Evolutionary conservation across 2,113 vertebrate genomes (phyloP).

Genomic region (Calidris pugnax): DNA sequence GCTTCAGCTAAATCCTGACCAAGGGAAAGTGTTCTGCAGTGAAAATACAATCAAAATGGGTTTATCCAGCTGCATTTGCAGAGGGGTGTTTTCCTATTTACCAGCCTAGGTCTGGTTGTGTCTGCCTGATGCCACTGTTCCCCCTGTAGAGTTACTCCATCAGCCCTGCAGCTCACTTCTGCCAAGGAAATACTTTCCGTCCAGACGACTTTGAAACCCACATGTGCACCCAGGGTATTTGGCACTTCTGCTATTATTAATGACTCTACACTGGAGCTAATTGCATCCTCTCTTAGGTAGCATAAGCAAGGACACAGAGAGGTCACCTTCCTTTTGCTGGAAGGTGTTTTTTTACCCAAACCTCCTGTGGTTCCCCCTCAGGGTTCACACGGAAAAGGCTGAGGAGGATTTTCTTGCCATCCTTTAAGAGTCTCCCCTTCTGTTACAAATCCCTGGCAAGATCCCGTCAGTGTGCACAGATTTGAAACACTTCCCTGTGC

Average conservation of each 20-base stretch:
- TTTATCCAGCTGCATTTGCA: not conserved
- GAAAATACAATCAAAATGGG: not conserved
- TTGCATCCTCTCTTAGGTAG: not conserved
- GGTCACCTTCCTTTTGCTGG: not conserved
- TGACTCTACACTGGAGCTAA: not conserved
- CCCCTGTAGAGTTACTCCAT: accelerated
- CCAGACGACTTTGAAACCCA: not conserved
- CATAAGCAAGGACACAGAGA: not conserved
- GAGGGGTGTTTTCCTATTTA: not conserved
- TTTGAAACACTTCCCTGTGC: not conserved
- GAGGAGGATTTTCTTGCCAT: not conserved
- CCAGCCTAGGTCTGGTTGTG: not conserved
- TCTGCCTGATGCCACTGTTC: not conserved
- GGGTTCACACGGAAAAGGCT: not conserved
- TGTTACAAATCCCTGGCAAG: not conserved
- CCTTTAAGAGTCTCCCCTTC: not conserved
- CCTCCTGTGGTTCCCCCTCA: not conserved
- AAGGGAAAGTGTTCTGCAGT: not conserved
- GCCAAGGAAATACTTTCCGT: not conserved
- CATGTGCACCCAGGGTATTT: not conserved
- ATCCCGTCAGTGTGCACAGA: not conserved
- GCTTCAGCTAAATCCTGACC: not conserved
- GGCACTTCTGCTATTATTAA: not conserved
- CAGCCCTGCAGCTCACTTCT: not conserved
- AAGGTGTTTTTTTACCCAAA: not conserved